phyloP scores from a whole-genome alignment of 2,797 vertebrate genomes.

The Dicrostonyx torquatus region DNA sequence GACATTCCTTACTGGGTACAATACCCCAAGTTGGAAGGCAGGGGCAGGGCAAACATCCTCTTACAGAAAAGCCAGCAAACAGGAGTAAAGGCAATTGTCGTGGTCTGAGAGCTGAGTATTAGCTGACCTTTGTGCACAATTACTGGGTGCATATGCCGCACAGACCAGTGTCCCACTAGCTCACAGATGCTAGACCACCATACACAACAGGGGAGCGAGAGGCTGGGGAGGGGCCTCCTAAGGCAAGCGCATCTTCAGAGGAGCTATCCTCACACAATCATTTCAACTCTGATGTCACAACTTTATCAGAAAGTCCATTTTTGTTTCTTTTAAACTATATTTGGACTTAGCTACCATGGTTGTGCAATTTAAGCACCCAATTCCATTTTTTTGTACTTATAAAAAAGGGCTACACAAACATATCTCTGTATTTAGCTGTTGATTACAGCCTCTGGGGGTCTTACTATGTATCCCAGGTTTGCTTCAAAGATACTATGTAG shows the following conservation, averaged over 20 bases:
- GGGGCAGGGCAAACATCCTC: not conserved
- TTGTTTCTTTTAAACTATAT: not conserved
- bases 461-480: not conserved
- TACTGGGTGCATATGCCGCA: not conserved
- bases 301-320: not conserved
- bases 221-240: not conserved
- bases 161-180: not conserved
- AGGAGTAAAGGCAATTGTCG: not conserved
- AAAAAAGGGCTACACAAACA: not conserved
- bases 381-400: not conserved
- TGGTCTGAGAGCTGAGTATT: not conserved
- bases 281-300: not conserved
- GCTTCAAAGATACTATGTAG: not conserved
- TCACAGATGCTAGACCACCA: not conserved
- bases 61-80: not conserved
- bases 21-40: not conserved
- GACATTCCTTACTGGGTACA: not conserved
- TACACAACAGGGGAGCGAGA: not conserved
- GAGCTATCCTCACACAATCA: not conserved
- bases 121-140: not conserved
- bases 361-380: not conserved
- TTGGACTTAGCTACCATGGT: not conserved
- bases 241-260: not conserved
- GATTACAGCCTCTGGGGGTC: not conserved
- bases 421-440: not conserved